A percentile compares a stretch with the other conserved stretches of the same genome.
phyloP scores from a whole-genome alignment of 1,140 invertebrate genomes.

The Cydia pomonella region DNA sequence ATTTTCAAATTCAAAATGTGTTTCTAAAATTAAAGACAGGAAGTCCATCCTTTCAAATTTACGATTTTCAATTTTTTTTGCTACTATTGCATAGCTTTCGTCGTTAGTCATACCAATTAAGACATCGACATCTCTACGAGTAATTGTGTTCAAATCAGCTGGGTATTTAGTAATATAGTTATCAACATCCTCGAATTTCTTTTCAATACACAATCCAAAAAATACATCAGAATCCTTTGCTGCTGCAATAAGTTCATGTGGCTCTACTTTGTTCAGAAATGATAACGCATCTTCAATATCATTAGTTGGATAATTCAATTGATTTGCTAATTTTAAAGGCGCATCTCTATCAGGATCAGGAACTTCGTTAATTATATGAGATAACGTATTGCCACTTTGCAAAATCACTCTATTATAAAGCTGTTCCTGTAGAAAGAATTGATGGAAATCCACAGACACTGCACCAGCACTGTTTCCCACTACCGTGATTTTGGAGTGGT shows the following conservation, averaged over 20 bases:
- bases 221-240: constrained; percentile 23
- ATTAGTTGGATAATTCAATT: constrained; percentile 40
- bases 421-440: constrained; percentile 41
- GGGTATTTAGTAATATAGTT: constrained; percentile 40
- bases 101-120: constrained; percentile 40
- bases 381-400: constrained; percentile 43
- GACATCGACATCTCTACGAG: constrained; percentile 34
- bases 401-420: constrained; percentile 50
- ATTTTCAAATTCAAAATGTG: constrained; percentile 34
- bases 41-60: background rate
- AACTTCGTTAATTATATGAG: constrained; percentile 1
- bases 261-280: constrained; percentile 37
- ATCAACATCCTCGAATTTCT: constrained; percentile 41
- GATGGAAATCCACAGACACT: constrained; percentile 45
- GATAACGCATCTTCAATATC: constrained; percentile 38
- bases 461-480: constrained; percentile 86
- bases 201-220: constrained; percentile 43
- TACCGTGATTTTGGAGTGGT: constrained; percentile 83
- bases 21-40: constrained; percentile 33
- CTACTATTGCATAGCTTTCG: constrained; percentile 33
- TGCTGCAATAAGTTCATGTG: constrained; percentile 40
- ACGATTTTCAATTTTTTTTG: background rate
- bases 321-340: constrained; percentile 40
- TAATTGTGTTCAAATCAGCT: constrained; percentile 36
- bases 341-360: constrained; percentile 28